Evolutionary conservation across 53 echinoderm and acorn worm genomes (phyloP).

Genomic region (Astropecten irregularis): DNA sequence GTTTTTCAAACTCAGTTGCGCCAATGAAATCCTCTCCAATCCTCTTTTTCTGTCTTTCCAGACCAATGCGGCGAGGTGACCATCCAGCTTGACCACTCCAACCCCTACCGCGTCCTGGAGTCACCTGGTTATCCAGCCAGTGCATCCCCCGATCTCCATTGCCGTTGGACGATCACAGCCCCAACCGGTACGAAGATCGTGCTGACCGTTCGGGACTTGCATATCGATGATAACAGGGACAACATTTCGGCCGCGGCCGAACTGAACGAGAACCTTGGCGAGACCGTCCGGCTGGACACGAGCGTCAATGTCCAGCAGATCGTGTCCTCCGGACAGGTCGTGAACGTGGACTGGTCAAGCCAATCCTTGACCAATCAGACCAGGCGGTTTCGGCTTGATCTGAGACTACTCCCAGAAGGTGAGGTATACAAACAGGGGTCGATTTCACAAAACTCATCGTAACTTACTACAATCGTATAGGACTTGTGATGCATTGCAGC

Average conservation of each 20-base stretch:
- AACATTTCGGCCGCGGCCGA: not conserved
- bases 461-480: too few relatives aligned
- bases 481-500: too few relatives aligned
- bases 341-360: not conserved
- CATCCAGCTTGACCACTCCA: not conserved
- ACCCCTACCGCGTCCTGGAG: not conserved
- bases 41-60: not conserved
- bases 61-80: not conserved
- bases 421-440: too few relatives aligned
- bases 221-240: not conserved
- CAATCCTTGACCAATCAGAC: too few relatives aligned
- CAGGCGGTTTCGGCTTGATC: conserved; percentile 6
- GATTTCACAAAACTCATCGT: too few relatives aligned
- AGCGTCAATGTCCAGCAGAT: conserved; percentile 9
- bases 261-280: not conserved
- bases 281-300: not conserved
- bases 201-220: conserved; percentile 12
- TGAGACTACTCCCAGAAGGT: not conserved
- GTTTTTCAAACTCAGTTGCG: too few relatives aligned
- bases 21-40: too few relatives aligned
- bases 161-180: conserved; percentile 13
- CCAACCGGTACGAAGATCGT: not conserved
- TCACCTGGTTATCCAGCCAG: not conserved
- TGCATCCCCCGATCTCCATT: not conserved
- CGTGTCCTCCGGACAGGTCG: conserved; percentile 21